These are phyloP conservation scores for Solenopsis fugax DNA, from an alignment of 1,140 invertebrate species.

Conservation along the genomic window DNA sequence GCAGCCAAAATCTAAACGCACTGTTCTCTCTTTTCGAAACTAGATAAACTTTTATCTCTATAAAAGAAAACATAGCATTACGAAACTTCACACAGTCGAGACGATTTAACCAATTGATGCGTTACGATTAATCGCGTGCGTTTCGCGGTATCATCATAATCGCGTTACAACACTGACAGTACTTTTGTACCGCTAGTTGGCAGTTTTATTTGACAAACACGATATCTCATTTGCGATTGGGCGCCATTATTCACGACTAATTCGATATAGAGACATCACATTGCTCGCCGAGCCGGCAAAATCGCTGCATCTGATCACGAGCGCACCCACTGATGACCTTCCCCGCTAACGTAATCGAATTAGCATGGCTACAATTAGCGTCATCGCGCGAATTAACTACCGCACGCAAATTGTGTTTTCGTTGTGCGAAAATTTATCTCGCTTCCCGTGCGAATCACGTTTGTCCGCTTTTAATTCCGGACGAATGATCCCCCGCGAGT, in stretches of 20 bases:
- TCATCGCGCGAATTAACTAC: conserved; percentile 60
- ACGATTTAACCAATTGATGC: not conserved
- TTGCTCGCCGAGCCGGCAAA: conserved; percentile 45
- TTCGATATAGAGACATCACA: conserved; percentile 29
- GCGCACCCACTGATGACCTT: conserved; percentile 32
- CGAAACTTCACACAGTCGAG: not conserved
- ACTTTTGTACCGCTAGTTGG: not conserved
- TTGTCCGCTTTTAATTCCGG: conserved; percentile 25
- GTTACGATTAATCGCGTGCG: not conserved
- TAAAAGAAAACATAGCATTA: not conserved
- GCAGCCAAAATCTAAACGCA: no score
- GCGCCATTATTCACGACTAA: not conserved
- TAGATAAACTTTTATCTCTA: not conserved
- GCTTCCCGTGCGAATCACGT: conserved; percentile 8
- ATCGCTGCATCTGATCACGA: conserved; percentile 45
- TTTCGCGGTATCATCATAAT: not conserved
- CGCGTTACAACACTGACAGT: not conserved
- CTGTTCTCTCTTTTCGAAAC: no score
- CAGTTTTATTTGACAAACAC: conserved; percentile 14
- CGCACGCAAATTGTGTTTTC: conserved; percentile 26
- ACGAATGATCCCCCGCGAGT: not conserved
- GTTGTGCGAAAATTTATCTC: conserved; percentile 35
- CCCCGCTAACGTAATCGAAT: conserved; percentile 47
- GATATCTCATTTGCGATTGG: conserved; percentile 13
- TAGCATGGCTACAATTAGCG: conserved; percentile 49